Base-by-base conservation (phyloP, 2,888 invertebrate species). In the Aleiodes leptofemur region DNA sequence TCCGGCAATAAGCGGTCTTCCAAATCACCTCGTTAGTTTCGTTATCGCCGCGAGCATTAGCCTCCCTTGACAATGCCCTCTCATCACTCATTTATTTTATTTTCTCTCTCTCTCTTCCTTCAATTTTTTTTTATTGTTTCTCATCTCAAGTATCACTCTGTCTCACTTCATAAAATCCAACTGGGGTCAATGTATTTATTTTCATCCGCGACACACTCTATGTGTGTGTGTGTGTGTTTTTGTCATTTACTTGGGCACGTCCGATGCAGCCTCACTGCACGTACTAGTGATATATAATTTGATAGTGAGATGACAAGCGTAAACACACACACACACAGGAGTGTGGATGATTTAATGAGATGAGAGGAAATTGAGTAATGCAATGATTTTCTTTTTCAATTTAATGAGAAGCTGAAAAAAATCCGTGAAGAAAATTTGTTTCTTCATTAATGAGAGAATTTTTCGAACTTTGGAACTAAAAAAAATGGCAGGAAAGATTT, bases 21-120 rank as follows among this genome's bases (percentile, higher is more conserved):
- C 82, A 80, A 82, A 84, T 83, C 84, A 80, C 78, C 81, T 82
- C 79, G 79, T 75, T 75, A 75, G 75, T 71, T 64, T 64, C 64
- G 75, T 81, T 82, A 82, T 82, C 81, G 78, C 79, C 34, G 73
- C 80, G 72, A 71, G 70, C 57, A 64, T 64, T 75, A 61, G 69
- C 69, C 69, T 57, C 57, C 16, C 57, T 74, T 77, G 77, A 80
- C 77, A 78, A 79, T 79, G 76, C 74, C 74, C 48, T 71, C 53
- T 76, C 68, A 48, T 59, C 64, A 53, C 53, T 69, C 57, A 16
- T 48, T 51, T 48, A 50, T 50, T 68, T 11, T 14, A 14, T 29
- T 48, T 23, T 16, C 16, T 13, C 16, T 68, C 59, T n/a, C n/a
- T 14, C 7, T 31, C 23, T 2, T 8, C 43, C 5, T 13, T 61